A percentile compares a stretch with the other conserved stretches of the same genome.
phyloP scores from a whole-genome alignment of 2,113 vertebrate genomes.

The Percina caprodes region DNA sequence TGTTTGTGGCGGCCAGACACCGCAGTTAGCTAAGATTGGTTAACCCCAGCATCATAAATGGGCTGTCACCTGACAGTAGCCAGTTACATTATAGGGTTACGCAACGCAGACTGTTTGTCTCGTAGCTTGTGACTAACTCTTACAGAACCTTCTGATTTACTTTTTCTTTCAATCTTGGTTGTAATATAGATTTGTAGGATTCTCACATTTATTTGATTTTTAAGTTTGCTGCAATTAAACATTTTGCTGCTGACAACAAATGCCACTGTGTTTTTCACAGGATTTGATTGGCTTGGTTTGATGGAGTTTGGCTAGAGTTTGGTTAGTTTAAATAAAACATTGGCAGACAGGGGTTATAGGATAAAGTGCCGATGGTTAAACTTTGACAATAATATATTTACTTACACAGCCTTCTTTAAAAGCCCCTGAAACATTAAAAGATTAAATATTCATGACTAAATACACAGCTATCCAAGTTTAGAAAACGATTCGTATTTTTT shows the following conservation, averaged over 20 bases:
- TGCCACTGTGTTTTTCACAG: background rate
- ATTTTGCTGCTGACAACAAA: background rate
- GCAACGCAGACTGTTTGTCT: constrained; percentile 33
- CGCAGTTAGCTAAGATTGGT: constrained; percentile 54
- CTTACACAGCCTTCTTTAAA: background rate
- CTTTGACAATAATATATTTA: too few species aligned
- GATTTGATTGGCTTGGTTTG: background rate
- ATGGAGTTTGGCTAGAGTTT: background rate
- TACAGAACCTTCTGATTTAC: background rate
- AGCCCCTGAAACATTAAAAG: background rate
- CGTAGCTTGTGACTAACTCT: background rate
- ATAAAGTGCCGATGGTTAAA: too few species aligned
- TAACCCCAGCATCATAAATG: constrained; percentile 68
- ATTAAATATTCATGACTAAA: background rate
- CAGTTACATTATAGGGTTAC: constrained; percentile 29
- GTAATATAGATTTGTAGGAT: background rate
- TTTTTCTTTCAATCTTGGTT: background rate
- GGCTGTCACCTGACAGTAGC: constrained; percentile 62
- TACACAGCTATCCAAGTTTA: background rate
- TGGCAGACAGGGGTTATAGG: background rate
- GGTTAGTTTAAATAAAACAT: background rate
- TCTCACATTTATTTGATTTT: constrained; percentile 11
- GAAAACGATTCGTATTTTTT: background rate
- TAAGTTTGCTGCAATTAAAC: background rate
- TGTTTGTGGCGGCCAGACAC: constrained; percentile 60